phyloP scores from a whole-genome alignment of 2,113 vertebrate species.

The Tetrax tetrax region DNA sequence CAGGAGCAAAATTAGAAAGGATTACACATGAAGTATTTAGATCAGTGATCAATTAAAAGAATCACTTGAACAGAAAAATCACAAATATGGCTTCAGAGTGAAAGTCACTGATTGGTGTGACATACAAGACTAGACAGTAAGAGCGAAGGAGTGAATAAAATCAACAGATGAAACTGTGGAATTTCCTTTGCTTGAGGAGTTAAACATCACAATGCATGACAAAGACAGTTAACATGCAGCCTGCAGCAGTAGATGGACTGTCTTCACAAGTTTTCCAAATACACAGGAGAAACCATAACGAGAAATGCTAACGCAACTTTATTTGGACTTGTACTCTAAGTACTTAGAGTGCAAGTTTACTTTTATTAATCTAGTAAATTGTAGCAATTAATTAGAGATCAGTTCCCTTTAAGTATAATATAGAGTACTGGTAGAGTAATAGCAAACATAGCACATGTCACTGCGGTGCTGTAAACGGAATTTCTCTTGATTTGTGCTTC shows the following conservation, averaged over 20 bases:
- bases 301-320: neutral
- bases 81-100: neutral
- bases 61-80: neutral
- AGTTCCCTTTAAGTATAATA: conserved; percentile 83
- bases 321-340: neutral
- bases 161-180: neutral
- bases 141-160: neutral
- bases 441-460: conserved; percentile 81
- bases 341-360: neutral
- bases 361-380: conserved; percentile 26
- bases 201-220: neutral
- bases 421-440: conserved; percentile 85
- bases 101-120: neutral
- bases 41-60: neutral
- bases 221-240: neutral
- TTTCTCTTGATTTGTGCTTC: conserved; percentile 82
- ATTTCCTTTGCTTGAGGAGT: neutral
- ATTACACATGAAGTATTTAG: neutral
- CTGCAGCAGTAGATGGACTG: neutral
- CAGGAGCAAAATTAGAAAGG: neutral
- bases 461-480: conserved; percentile 80
- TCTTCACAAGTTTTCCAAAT: neutral
- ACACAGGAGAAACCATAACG: neutral
- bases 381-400: neutral
- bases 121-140: neutral